Conservation (phyloP, 1,140 invertebrate genomes). For the Bombus turneri region DNA sequence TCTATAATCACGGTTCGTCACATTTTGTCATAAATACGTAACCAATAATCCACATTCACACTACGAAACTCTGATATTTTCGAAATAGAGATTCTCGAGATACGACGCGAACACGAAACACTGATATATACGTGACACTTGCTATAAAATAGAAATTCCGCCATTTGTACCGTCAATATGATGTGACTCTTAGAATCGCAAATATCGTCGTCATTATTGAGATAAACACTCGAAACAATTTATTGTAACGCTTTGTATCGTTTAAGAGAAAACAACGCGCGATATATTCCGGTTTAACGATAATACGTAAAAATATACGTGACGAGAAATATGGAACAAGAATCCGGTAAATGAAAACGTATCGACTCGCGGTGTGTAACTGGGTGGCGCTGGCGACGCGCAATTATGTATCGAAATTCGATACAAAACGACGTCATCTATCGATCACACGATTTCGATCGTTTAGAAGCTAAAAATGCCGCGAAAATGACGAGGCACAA, state of each 20-base stretch:
- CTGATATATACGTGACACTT: no score
- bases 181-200: not conserved
- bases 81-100: not conserved
- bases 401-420: not conserved
- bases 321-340: not conserved
- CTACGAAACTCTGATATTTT: not conserved
- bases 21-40: conserved; percentile 7
- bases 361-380: no score
- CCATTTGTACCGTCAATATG: not conserved
- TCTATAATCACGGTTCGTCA: conserved; percentile 3
- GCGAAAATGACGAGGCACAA: not conserved
- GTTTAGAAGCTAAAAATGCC: not conserved
- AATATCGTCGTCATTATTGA: not conserved
- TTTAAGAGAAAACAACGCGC: not conserved
- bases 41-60: not conserved
- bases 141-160: not conserved
- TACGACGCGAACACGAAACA: not conserved
- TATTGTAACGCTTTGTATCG: not conserved
- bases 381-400: not conserved
- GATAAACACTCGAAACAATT: not conserved
- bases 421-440: not conserved
- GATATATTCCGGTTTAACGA: not conserved
- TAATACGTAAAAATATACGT: not conserved
- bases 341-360: not conserved
- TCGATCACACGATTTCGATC: not conserved